These are phyloP conservation scores for Ommatoiulus sabulosus DNA, from an alignment of 2,888 invertebrate genomes.

Conservation along the genomic window DNA sequence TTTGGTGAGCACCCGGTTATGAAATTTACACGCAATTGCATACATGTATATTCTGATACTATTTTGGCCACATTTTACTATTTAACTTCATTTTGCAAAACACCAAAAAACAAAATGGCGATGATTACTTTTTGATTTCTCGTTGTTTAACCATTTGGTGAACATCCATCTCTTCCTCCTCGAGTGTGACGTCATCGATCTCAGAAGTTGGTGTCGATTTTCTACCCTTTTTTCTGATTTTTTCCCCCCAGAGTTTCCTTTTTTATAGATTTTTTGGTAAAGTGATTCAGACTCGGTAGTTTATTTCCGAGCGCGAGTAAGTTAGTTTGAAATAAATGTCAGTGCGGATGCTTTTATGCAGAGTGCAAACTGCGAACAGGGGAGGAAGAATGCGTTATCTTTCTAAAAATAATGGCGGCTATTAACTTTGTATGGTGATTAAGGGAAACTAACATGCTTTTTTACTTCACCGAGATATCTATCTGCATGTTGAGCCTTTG, in stretches of 20 bases:
- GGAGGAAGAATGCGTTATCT: not conserved
- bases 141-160: no score
- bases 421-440: not conserved
- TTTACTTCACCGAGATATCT: not conserved
- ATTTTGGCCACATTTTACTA: no score
- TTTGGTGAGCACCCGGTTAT: no score
- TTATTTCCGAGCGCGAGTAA: not conserved
- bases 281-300: not conserved
- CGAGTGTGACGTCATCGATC: no score
- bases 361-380: slow-evolving; percentile 1
- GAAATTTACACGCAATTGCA: no score
- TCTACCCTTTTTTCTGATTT: not conserved
- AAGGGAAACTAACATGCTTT: not conserved
- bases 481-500: not conserved
- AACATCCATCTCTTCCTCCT: no score
- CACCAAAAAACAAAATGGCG: no score
- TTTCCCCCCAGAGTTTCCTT: not conserved
- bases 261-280: not conserved
- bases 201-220: no score
- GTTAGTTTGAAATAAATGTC: not conserved
- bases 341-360: slow-evolving; percentile 1
- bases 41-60: no score
- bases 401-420: slow-evolving; percentile 1
- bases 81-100: no score
- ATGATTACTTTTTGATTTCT: no score